Evolutionary conservation across 2,797 vertebrate genomes (phyloP), one percentile per base, ranked within the genome.

Genomic region (Lepus oiostolus): DNA sequence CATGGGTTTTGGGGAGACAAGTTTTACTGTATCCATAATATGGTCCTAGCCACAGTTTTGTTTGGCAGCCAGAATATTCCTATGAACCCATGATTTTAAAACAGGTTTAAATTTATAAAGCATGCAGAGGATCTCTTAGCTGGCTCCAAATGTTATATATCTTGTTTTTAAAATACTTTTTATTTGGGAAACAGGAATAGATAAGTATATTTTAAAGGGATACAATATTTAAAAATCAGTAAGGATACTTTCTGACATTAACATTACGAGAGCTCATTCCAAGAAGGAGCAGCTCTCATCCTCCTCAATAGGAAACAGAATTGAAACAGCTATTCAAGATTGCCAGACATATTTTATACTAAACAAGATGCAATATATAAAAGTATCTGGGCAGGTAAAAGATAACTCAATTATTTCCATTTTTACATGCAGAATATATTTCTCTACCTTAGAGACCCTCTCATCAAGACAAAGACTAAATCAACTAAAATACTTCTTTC

Each of bases 391-490:
- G 84, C 21, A 90, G 72, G 62, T 60, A 67, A 84, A 91, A 96
- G 72, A 92, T 30, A 76, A 91, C 26, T 63, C 85, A 89, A 90
- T 90, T 71, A 85, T 83, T 95, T 71, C 72, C 32, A 42, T 94
- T 95, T 93, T 93, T 85, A 85, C 89, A 68, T 79, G 65, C 91
- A 65, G 24, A 93, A 94, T 58, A 86, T 21, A 86, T 67, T 88
- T 94, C 75, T 93, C 60, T 86, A 24, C 60, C 81, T 90, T 93
- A 91, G 68, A 95, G 30, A 85, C n/a, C 21, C 88, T 80, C n/a
- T 71, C 63, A 91, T 95, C 50, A 95, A 90, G 75, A 92, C 86
- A 96, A 98, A 94, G 88, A 97, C 94, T 94, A 95, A 94, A 97
- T 96, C 14, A 4, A 93, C 72, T 95, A 91, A 97, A 93, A 96